Base-by-base conservation (phyloP, 2,797 vertebrate genomes). In the Mormyrus hasselquistii region DNA sequence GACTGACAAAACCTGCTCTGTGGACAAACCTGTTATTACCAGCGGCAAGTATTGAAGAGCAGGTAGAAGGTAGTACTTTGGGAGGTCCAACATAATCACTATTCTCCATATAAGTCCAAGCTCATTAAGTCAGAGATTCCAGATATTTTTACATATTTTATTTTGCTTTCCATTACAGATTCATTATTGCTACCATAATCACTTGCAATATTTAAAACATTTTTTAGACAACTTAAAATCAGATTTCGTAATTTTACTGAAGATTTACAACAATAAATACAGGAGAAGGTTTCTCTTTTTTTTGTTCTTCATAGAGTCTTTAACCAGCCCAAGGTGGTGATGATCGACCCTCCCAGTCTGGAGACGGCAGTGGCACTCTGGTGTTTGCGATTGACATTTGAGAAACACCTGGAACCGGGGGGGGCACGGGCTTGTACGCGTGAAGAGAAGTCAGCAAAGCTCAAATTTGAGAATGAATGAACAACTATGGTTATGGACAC, bases 161-260 rank as follows among this genome's bases (percentile, higher is more conserved):
- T 83, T 91, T 94, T 94, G 97, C 92, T 91, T 94, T 94, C 95
- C 96, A 97, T 97, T 98, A 98, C 97, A 99, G 96, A 96, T 95
- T 96, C 93, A 95, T 99, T 99, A 99, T 99, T 99, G 98, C 98
- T 98, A 99, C 96, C 95, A 96, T 97, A 96, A 97, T 97, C 96
- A 98, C 96, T 98, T 96, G 94, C 93, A 96, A 97, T 97, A 97
- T 96, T 97, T 96, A 96, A 95, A 97, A 97, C 94, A 97, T 93
- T 94, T 92, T 95, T 95, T 88, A 93, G 93, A 97, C 95, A 96
- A 94, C 94, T 96, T 94, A 91, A 90, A 93, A 94, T 92, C 91
- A 92, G 50, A 94, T 92, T 93, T 92, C 92, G 93, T 69, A 86
- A 89, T 94, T 94, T 95, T 92, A 92, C 92, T 94, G 94, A 96